Percentiles rank a stretch among this genome's conserved stretches.
Evolutionary conservation across 2,113 vertebrate genomes (phyloP).

Genomic region (Myotis davidii): DNA sequence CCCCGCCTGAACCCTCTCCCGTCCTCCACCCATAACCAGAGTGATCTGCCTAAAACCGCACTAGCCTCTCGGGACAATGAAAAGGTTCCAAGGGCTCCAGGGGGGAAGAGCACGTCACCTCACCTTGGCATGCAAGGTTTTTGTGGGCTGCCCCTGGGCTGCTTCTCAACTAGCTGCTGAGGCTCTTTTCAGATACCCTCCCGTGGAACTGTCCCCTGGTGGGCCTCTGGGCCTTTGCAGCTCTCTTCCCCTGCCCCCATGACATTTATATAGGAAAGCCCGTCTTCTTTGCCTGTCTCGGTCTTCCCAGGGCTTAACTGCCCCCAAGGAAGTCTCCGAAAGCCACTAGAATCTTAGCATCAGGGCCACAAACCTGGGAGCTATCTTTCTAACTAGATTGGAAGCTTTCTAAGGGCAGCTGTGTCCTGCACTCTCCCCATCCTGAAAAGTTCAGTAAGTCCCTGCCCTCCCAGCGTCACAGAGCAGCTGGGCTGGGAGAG

Average conservation of each 20-base stretch:
- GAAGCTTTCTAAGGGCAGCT: background rate
- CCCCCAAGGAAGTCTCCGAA: background rate
- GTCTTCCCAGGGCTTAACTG: background rate
- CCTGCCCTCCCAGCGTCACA: background rate
- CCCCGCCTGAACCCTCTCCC: background rate
- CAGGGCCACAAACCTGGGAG: background rate
- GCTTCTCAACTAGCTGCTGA: background rate
- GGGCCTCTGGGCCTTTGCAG: background rate
- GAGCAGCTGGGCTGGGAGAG: background rate
- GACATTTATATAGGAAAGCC: background rate
- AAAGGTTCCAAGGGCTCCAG: background rate
- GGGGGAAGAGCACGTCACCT: background rate
- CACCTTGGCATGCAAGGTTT: background rate
- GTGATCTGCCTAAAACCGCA: background rate
- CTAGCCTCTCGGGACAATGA: background rate
- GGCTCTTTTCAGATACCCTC: background rate
- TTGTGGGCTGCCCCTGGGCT: background rate
- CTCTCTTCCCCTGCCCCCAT: rapidly evolving
- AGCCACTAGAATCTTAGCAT: background rate
- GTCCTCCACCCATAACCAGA: background rate
- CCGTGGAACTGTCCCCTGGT: background rate
- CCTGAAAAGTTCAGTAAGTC: background rate
- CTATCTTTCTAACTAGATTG: background rate
- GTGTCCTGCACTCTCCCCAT: background rate
- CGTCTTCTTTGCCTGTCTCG: background rate